Evolutionary conservation across 2,888 invertebrate genomes (phyloP).

Genomic region (Pterostichus madidus): DNA sequence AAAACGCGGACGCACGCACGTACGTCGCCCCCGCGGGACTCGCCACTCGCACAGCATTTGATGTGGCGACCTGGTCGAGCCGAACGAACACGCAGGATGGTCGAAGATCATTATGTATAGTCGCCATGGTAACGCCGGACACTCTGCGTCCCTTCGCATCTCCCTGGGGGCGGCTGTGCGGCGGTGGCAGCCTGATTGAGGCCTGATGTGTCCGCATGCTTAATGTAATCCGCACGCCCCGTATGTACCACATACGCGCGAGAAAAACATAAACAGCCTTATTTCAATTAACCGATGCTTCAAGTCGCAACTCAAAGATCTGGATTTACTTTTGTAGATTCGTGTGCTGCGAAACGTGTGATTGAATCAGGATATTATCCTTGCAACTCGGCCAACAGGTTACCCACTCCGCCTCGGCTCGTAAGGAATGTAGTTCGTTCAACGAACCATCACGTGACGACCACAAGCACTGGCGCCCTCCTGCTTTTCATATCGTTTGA

Average conservation of each 20-base stretch:
- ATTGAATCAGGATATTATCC: slow-evolving; percentile 30
- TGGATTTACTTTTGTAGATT: slow-evolving; percentile 15
- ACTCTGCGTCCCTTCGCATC: slow-evolving; percentile 48
- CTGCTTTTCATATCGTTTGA: slow-evolving; percentile 55
- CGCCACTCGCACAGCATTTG: slow-evolving; percentile 22
- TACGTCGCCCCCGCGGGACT: slow-evolving; percentile 38
- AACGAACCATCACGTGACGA: slow-evolving; percentile 27
- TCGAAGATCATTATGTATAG: slow-evolving; percentile 67
- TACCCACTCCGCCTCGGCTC: background rate
- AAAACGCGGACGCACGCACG: slow-evolving; percentile 34
- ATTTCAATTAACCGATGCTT: background rate
- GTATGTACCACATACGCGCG: background rate
- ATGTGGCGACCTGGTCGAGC: slow-evolving; percentile 49
- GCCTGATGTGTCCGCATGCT: slow-evolving; percentile 41
- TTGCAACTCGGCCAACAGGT: slow-evolving; percentile 39
- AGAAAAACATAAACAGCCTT: slow-evolving; percentile 23
- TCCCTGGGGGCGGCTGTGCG: slow-evolving; percentile 25
- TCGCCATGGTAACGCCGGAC: slow-evolving; percentile 61
- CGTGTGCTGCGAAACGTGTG: slow-evolving; percentile 11
- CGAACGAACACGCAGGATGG: slow-evolving; percentile 25
- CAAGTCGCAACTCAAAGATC: background rate
- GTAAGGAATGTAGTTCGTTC: slow-evolving; percentile 43
- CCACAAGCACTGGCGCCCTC: slow-evolving; percentile 2
- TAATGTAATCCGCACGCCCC: slow-evolving; percentile 32
- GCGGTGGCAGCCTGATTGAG: slow-evolving; percentile 29